Conservation (phyloP, 2,113 vertebrate genomes). For the Stictonetta naevosa region DNA sequence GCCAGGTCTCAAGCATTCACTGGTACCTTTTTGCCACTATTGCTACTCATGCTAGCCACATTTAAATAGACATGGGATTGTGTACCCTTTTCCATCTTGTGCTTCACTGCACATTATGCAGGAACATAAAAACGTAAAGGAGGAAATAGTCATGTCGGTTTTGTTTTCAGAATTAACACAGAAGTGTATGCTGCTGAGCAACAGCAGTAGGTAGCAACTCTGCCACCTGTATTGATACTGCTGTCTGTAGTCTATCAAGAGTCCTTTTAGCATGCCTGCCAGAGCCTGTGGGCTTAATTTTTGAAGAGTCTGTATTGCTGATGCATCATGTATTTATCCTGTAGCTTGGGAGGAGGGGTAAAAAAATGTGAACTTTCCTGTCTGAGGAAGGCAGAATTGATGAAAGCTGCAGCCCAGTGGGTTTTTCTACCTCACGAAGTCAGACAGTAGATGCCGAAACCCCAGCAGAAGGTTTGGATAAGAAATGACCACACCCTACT, state of each 20-base stretch:
- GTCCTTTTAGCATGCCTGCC: background rate
- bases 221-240: background rate
- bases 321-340: background rate
- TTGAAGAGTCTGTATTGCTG: background rate
- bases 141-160: background rate
- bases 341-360: background rate
- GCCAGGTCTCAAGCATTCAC: background rate
- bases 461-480: background rate
- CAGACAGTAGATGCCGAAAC: background rate
- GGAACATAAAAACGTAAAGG: background rate
- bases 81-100: background rate
- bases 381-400: background rate
- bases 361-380: background rate
- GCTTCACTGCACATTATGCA: background rate
- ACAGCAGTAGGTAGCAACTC: background rate
- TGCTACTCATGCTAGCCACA: background rate
- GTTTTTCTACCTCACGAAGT: background rate
- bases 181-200: background rate
- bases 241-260: background rate
- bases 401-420: background rate
- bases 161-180: background rate
- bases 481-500: background rate
- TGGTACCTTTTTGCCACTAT: background rate
- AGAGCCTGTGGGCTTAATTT: background rate
- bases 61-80: background rate